phyloP scores from a whole-genome alignment of 2,113 vertebrate genomes.

The Pomatostomus ruficeps region DNA sequence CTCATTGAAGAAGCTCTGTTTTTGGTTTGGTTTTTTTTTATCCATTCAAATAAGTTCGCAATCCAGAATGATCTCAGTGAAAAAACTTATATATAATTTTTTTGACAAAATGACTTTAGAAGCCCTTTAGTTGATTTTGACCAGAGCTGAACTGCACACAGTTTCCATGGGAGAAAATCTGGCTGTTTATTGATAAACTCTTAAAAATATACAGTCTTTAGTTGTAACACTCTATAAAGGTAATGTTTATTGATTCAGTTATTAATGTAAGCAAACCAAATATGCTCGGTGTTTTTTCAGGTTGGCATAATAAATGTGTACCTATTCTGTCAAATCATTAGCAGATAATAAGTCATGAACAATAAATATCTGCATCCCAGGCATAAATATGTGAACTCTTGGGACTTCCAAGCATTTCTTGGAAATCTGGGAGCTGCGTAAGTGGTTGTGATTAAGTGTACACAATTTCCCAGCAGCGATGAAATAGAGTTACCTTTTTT shows the following conservation, averaged over 20 bases:
- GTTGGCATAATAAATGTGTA: neutral
- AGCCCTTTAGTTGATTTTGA: neutral
- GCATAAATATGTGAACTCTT: neutral
- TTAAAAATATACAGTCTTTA: neutral
- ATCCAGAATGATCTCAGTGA: neutral
- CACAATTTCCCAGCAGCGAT: neutral
- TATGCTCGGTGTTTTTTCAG: neutral
- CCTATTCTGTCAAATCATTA: neutral
- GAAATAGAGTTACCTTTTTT: neutral
- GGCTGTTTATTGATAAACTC: neutral
- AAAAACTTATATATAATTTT: neutral
- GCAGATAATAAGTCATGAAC: neutral
- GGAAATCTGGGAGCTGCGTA: neutral
- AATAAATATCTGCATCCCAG: neutral
- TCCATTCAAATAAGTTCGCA: neutral
- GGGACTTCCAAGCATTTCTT: neutral
- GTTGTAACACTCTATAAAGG: neutral
- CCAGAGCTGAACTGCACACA: neutral
- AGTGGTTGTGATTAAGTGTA: neutral
- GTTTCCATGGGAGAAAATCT: neutral
- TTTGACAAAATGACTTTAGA: neutral
- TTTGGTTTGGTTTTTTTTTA: neutral
- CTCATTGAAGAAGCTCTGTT: neutral
- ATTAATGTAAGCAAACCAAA: neutral
- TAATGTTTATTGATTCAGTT: neutral